These are phyloP conservation scores for Petromus typicus DNA, from an alignment of 2,113 vertebrate species.

Conservation along the genomic window DNA sequence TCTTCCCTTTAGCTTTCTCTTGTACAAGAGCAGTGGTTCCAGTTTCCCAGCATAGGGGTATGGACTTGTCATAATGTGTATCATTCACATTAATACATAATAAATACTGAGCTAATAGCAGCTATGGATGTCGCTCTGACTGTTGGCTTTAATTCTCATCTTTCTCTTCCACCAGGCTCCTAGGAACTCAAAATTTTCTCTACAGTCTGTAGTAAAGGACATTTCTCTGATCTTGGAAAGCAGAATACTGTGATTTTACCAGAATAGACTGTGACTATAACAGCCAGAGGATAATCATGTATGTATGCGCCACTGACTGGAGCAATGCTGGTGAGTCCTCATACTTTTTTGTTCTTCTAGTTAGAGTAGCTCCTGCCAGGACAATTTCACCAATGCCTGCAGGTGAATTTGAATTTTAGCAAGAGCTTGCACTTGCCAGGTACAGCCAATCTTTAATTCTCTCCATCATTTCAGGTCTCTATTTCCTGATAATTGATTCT, in stretches of 20 bases:
- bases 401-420: neutral
- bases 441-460: neutral
- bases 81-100: neutral
- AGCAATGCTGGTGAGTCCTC: slow-evolving; percentile 42
- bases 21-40: neutral
- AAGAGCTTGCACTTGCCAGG: neutral
- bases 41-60: neutral
- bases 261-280: slow-evolving; percentile 71
- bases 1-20: neutral
- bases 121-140: neutral
- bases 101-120: neutral
- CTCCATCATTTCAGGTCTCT: neutral
- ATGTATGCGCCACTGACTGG: slow-evolving; percentile 78
- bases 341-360: neutral
- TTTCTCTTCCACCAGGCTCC: slow-evolving; percentile 69
- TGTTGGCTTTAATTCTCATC: neutral
- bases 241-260: slow-evolving; percentile 59
- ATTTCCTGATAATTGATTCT: neutral
- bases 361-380: neutral
- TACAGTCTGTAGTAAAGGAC: slow-evolving; percentile 66
- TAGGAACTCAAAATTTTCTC: slow-evolving; percentile 75
- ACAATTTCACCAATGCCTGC: neutral
- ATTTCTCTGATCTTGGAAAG: slow-evolving; percentile 78
- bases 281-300: slow-evolving; percentile 81
- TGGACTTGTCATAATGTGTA: neutral